phyloP scores from a whole-genome alignment of 2,888 invertebrate genomes.

The Oscheius onirici region DNA sequence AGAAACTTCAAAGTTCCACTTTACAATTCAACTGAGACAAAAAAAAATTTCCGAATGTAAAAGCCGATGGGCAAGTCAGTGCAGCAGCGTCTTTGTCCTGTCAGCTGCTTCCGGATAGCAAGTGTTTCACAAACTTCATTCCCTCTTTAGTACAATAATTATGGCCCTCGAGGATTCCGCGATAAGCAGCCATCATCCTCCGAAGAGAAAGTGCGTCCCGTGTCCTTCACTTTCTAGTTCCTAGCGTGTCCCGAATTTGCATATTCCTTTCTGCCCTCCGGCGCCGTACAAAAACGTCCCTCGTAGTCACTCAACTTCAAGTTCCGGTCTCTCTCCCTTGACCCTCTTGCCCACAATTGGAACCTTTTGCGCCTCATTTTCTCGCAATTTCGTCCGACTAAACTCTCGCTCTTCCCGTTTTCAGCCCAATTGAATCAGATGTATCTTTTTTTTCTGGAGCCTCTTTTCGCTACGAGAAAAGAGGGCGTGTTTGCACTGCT shows the following conservation, averaged over 20 bases:
- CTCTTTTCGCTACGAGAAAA: neutral
- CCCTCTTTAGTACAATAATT: neutral
- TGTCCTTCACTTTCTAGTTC: constrained; percentile 23
- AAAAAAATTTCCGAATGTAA: too few species aligned
- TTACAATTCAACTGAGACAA: too few species aligned
- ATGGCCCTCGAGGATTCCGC: neutral
- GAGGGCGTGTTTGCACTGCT: constrained; percentile 7
- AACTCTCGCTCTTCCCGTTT: neutral
- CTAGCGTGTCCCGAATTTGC: constrained; percentile 17
- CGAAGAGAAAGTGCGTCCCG: constrained; percentile 21
- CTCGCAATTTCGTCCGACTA: constrained; percentile 9
- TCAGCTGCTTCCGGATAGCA: too few species aligned
- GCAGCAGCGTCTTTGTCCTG: too few species aligned
- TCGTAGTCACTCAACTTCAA: neutral
- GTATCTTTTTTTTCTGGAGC: neutral
- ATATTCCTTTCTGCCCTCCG: constrained; percentile 17
- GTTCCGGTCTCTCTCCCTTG: neutral
- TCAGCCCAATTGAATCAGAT: neutral
- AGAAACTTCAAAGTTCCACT: too few species aligned
- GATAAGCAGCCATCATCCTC: too few species aligned
- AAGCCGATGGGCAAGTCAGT: too few species aligned
- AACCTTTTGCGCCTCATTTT: neutral
- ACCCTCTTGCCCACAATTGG: neutral
- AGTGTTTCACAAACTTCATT: too few species aligned
- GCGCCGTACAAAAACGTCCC: neutral